These are phyloP conservation scores for Podabrus alpinus DNA, from an alignment of 2,888 invertebrate genomes.

Conservation along the genomic window DNA sequence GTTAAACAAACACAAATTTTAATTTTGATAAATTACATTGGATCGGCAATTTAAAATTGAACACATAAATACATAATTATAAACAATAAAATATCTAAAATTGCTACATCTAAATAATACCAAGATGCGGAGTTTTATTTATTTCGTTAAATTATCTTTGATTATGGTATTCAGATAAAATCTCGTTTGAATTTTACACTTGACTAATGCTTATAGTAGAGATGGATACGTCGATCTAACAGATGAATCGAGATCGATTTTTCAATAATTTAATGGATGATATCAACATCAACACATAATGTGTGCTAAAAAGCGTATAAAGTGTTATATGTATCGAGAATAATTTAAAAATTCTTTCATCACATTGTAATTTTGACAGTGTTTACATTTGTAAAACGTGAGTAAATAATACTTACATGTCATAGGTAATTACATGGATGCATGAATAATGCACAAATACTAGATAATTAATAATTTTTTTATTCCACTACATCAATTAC, in stretches of 20 bases:
- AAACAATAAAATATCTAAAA: conserved; percentile 1
- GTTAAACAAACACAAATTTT: neutral
- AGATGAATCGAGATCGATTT: neutral
- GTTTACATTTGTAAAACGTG: conserved; percentile 14
- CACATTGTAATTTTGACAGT: conserved; percentile 17
- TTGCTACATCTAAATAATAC: neutral
- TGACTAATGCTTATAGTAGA: neutral
- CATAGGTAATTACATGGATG: neutral
- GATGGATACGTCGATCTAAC: neutral
- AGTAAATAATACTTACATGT: conserved; percentile 10
- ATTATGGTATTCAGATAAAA: conserved; percentile 14
- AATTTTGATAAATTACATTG: neutral
- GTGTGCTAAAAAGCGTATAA: conserved; percentile 13
- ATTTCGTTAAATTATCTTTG: conserved; percentile 15
- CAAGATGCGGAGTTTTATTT: conserved; percentile 11
- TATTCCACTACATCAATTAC: neutral
- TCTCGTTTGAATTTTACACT: neutral
- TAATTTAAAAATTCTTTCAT: conserved; percentile 17
- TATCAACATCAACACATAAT: neutral
- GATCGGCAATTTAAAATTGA: neutral
- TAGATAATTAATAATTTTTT: neutral
- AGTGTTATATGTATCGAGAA: conserved; percentile 7
- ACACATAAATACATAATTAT: conserved; percentile 4
- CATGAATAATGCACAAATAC: neutral
- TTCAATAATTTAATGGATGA: neutral